phyloP scores from a whole-genome alignment of 2,888 invertebrate genomes.

The Thereva unica region DNA sequence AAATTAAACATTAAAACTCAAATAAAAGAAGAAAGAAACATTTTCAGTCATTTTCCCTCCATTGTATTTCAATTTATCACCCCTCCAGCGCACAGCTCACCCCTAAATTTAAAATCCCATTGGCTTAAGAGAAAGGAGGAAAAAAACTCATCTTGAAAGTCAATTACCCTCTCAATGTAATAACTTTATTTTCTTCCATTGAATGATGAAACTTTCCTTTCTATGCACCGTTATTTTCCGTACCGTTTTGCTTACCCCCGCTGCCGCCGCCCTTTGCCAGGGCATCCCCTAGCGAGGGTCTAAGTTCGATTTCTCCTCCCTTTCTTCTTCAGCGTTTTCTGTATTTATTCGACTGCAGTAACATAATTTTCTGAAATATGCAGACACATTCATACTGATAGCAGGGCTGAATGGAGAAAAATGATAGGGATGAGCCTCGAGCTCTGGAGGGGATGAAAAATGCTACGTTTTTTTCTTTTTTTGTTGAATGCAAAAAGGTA shows the following conservation, averaged over 20 bases:
- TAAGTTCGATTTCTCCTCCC: neutral
- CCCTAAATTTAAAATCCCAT: conserved; percentile 3
- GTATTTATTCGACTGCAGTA: conserved; percentile 11
- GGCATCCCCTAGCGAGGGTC: too few relatives aligned
- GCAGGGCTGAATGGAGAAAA: neutral
- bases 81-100: conserved; percentile 9
- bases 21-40: too few relatives aligned
- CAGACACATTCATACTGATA: conserved; percentile 8
- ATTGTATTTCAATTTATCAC: conserved; percentile 14
- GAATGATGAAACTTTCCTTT: conserved; percentile 17
- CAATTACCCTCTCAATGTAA: conserved; percentile 30
- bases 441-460: conserved; percentile 1
- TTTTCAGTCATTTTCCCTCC: too few relatives aligned
- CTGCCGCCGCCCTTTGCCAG: too few relatives aligned
- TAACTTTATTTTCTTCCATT: conserved; percentile 31
- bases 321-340: conserved; percentile 12
- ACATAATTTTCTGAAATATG: conserved; percentile 13
- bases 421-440: neutral
- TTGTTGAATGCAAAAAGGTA: neutral
- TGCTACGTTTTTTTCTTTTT: neutral
- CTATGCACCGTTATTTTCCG: conserved; percentile 6
- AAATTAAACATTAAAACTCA: too few relatives aligned
- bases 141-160: conserved; percentile 23
- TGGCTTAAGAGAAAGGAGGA: conserved; percentile 12
- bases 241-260: conserved; percentile 5